Conservation (phyloP, 2,113 vertebrate genomes). For the Blennius ocellaris region DNA sequence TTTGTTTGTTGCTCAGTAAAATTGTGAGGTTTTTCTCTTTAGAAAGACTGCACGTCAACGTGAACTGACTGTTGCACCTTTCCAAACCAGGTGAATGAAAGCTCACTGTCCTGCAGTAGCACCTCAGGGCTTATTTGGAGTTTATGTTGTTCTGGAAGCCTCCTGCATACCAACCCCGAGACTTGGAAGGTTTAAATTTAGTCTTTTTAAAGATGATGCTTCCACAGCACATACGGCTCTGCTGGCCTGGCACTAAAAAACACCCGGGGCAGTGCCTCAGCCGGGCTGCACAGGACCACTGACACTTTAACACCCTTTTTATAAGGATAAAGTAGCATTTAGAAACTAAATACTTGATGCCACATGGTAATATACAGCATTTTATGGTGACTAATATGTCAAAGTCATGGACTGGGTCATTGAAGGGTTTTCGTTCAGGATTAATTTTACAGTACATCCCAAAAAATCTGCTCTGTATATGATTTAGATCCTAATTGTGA, state of each 20-base stretch:
- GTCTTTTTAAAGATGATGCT: slow-evolving; percentile 84
- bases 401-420: slow-evolving; percentile 29
- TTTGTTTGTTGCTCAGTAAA: not conserved
- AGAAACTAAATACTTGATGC: slow-evolving; percentile 52
- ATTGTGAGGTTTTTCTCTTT: not conserved
- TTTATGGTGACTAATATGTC: slow-evolving; percentile 45
- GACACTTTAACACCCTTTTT: slow-evolving; percentile 78
- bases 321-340: slow-evolving; percentile 72
- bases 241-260: slow-evolving; percentile 67
- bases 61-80: slow-evolving; percentile 14
- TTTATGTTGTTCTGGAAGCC: slow-evolving; percentile 82
- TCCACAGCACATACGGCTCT: slow-evolving; percentile 78
- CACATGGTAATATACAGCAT: slow-evolving; percentile 40
- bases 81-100: slow-evolving; percentile 40
- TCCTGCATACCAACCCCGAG: slow-evolving; percentile 73
- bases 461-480: too few species aligned
- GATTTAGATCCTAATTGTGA: too few species aligned
- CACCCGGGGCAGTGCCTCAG: slow-evolving; percentile 62
- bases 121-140: slow-evolving; percentile 80
- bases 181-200: slow-evolving; percentile 84
- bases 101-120: slow-evolving; percentile 31
- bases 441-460: too few species aligned
- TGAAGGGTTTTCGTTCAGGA: not conserved
- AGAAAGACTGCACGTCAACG: not conserved
- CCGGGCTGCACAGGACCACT: slow-evolving; percentile 50